phyloP scores from a whole-genome alignment of 2,113 vertebrate species.

The Muntiacus muntjak region DNA sequence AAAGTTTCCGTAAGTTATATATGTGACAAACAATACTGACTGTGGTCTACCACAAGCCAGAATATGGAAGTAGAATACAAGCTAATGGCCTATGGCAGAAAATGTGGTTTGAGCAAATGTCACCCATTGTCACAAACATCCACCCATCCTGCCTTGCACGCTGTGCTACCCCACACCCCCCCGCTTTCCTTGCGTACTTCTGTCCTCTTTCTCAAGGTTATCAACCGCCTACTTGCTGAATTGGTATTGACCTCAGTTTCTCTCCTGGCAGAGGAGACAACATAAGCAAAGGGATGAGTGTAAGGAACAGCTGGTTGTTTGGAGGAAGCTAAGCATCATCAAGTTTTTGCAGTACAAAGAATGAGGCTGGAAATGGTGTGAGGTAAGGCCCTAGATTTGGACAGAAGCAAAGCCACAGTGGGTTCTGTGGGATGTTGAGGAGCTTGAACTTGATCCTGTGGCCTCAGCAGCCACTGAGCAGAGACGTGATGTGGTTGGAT shows the following conservation, averaged over 20 bases:
- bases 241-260: not conserved
- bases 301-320: not conserved
- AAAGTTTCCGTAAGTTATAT: not conserved
- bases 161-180: not conserved
- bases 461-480: constrained; percentile 11
- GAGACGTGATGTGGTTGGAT: not conserved
- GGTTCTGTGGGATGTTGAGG: constrained; percentile 40
- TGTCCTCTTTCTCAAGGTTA: not conserved
- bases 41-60: constrained; percentile 11
- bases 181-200: not conserved
- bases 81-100: constrained; percentile 10
- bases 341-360: constrained; percentile 42
- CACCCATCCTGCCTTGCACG: constrained; percentile 8
- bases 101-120: constrained; percentile 52
- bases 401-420: constrained; percentile 45
- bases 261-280: not conserved
- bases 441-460: constrained; percentile 19
- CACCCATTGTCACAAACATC: constrained; percentile 33
- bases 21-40: constrained; percentile 1
- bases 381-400: constrained; percentile 11
- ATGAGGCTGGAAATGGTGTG: constrained; percentile 40
- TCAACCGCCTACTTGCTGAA: not conserved
- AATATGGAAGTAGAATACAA: not conserved
- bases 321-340: not conserved
- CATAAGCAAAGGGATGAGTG: not conserved